These are phyloP conservation scores for Labeo rohita DNA, from an alignment of 2,113 vertebrate species.

Conservation along the genomic window DNA sequence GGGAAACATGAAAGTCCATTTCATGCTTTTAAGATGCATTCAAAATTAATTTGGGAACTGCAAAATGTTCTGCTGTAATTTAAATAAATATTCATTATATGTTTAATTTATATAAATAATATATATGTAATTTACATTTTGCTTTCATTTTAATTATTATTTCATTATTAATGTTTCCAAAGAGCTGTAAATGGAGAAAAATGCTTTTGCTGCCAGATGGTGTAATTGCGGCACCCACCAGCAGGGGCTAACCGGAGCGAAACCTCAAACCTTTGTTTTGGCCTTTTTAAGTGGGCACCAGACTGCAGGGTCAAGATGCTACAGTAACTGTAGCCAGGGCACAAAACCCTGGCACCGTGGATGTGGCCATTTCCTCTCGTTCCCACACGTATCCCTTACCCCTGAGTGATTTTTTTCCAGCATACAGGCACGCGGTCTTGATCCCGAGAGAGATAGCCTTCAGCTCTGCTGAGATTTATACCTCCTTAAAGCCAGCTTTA, in stretches of 20 bases:
- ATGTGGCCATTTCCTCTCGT: not conserved
- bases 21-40: not conserved
- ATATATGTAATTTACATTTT: not conserved
- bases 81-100: no score
- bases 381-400: not conserved
- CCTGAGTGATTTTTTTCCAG: constrained; percentile 54
- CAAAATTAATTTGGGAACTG: not conserved
- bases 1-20: not conserved
- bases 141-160: no score
- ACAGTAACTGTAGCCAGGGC: not conserved
- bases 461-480: constrained; percentile 51
- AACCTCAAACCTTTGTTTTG: not conserved
- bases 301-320: not conserved
- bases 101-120: no score
- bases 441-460: constrained; percentile 40
- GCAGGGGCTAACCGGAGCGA: not conserved
- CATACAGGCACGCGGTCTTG: constrained; percentile 3
- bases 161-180: not conserved
- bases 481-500: constrained; percentile 60
- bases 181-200: not conserved
- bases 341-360: not conserved
- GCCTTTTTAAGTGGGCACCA: not conserved
- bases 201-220: not conserved
- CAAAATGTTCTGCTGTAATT: not conserved
- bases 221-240: not conserved